phyloP scores from a whole-genome alignment of 2,888 invertebrate species.

The Microctonus aethiopoides region DNA sequence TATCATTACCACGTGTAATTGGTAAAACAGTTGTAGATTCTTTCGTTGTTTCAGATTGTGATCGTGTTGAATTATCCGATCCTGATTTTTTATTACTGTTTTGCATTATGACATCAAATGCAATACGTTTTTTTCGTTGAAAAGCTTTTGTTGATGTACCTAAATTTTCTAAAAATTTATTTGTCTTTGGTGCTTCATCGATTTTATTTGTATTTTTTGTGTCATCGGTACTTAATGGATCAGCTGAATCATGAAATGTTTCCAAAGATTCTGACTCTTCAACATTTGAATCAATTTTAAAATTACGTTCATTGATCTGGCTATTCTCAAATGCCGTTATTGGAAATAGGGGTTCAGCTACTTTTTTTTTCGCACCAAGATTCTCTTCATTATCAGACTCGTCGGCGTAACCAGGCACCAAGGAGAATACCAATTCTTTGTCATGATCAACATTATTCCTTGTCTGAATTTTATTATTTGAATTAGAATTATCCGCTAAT shows the following conservation, averaged over 20 bases:
- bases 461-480: not conserved
- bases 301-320: conserved; percentile 11
- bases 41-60: conserved; percentile 39
- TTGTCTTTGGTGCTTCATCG: conserved; percentile 49
- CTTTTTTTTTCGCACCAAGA: conserved; percentile 45
- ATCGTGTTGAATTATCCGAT: conserved; percentile 30
- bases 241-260: conserved; percentile 10
- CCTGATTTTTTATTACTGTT: conserved; percentile 47
- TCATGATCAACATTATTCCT: conserved; percentile 10
- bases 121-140: conserved; percentile 70
- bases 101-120: conserved; percentile 60
- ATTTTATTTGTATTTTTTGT: conserved; percentile 33
- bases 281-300: not conserved
- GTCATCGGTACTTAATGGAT: conserved; percentile 29
- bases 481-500: not conserved
- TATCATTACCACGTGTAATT: conserved; percentile 43
- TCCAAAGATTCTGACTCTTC: conserved; percentile 4
- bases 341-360: conserved; percentile 66
- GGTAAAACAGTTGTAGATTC: conserved; percentile 29
- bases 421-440: conserved; percentile 61
- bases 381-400: conserved; percentile 69
- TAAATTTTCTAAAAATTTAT: conserved; percentile 59
- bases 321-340: conserved; percentile 59
- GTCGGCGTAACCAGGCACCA: conserved; percentile 71
- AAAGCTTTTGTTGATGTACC: conserved; percentile 67